Percentiles rank a stretch among this genome's conserved stretches.
Evolutionary conservation across 2,113 vertebrate species (phyloP).

Genomic region (Actenoides hombroni): DNA sequence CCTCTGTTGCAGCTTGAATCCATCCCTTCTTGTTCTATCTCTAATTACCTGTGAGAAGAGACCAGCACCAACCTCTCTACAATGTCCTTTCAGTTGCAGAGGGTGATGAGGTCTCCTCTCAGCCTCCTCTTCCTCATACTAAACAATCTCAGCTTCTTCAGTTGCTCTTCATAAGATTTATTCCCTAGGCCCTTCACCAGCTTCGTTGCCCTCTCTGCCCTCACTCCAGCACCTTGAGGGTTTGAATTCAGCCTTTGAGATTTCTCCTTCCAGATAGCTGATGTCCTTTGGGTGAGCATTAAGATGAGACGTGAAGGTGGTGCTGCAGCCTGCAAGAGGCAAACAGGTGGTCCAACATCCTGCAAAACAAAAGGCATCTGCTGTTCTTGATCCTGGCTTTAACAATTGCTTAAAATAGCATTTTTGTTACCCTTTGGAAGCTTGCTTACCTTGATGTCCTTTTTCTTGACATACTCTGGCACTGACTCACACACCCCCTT

Average conservation of each 20-base stretch:
- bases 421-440: not conserved
- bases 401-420: not conserved
- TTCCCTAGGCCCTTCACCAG: too few species aligned
- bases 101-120: too few species aligned
- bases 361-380: not conserved
- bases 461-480: not conserved
- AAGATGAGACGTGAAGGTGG: not conserved
- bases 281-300: not conserved
- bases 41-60: too few species aligned
- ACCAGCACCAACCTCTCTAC: too few species aligned
- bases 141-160: too few species aligned
- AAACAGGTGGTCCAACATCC: not conserved
- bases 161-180: too few species aligned
- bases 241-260: not conserved
- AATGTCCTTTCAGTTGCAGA: too few species aligned
- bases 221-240: not conserved
- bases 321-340: not conserved
- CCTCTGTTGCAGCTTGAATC: too few species aligned
- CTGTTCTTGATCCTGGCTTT: not conserved
- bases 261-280: not conserved
- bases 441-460: not conserved
- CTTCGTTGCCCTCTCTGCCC: too few species aligned
- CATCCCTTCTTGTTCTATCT: too few species aligned
- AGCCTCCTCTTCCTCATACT: too few species aligned
- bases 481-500: not conserved